Conservation (phyloP, 1,140 invertebrate genomes). For the Cydia fagiglandana region DNA sequence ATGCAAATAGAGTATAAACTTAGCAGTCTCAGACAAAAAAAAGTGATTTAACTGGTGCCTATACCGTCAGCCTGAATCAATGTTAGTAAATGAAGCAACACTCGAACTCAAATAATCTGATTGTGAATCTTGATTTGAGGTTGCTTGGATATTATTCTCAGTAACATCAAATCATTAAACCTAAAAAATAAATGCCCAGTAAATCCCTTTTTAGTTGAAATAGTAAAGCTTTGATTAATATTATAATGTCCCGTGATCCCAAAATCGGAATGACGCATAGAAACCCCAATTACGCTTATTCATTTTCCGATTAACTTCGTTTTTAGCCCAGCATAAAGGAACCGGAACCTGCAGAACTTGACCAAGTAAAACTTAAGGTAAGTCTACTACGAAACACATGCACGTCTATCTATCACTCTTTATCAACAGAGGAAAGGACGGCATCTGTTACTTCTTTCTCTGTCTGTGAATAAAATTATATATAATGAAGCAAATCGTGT, state of each 20-base stretch:
- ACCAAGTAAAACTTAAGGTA: conserved; percentile 72
- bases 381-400: conserved; percentile 47
- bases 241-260: neutral
- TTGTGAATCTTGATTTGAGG: too few relatives aligned
- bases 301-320: conserved; percentile 55
- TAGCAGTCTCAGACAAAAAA: neutral
- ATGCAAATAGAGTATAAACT: neutral
- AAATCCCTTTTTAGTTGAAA: neutral
- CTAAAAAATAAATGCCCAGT: neutral
- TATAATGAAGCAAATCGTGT: conserved; percentile 25
- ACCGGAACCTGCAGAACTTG: conserved; percentile 58
- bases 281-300: conserved; percentile 50
- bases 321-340: conserved; percentile 66
- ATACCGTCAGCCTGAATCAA: neutral
- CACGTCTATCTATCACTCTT: conserved; percentile 38
- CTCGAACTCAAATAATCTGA: too few relatives aligned
- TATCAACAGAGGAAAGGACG: conserved; percentile 28
- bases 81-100: neutral
- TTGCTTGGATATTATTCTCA: too few relatives aligned
- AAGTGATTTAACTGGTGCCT: neutral
- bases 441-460: conserved; percentile 37
- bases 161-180: too few relatives aligned
- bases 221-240: neutral
- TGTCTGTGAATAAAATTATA: conserved; percentile 59
- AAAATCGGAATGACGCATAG: conserved; percentile 22